A percentile compares a stretch with the other conserved stretches of the same genome.
These are phyloP conservation scores for Aphaenogaster ashmeadi DNA, from an alignment of 1,140 invertebrate species.

Conservation along the genomic window DNA sequence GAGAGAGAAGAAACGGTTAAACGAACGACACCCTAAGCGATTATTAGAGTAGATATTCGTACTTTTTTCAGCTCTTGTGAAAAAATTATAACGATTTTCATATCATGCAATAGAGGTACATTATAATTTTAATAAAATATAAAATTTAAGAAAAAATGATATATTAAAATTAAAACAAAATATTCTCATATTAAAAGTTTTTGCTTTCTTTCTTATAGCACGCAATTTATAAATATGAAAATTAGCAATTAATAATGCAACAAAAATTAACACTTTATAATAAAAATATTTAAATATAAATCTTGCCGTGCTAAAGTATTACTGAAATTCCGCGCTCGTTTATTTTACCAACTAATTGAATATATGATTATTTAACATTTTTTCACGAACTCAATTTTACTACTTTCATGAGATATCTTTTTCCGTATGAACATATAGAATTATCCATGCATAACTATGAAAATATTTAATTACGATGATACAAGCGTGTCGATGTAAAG, in stretches of 20 bases:
- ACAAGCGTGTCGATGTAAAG: background rate
- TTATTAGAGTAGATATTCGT: background rate
- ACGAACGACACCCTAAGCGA: background rate
- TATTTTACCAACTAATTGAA: background rate
- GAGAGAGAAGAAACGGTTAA: background rate
- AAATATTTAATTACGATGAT: constrained; percentile 33
- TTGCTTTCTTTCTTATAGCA: background rate
- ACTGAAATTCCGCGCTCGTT: background rate
- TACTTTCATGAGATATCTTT: constrained; percentile 20
- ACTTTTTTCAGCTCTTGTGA: background rate
- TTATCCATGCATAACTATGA: background rate
- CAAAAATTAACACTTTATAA: background rate
- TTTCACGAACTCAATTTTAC: background rate
- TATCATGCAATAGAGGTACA: background rate
- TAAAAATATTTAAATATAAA: constrained; percentile 19
- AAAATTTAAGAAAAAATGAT: background rate
- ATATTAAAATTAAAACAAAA: background rate
- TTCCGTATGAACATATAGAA: background rate
- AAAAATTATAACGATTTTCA: constrained; percentile 28
- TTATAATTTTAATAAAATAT: constrained; percentile 20
- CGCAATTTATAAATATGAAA: background rate
- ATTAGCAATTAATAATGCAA: constrained; percentile 11
- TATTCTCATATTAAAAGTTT: background rate
- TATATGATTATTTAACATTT: constrained; percentile 17
- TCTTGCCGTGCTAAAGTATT: background rate